phyloP scores from a whole-genome alignment of 2,113 vertebrate species.

The Indicator maculatus region DNA sequence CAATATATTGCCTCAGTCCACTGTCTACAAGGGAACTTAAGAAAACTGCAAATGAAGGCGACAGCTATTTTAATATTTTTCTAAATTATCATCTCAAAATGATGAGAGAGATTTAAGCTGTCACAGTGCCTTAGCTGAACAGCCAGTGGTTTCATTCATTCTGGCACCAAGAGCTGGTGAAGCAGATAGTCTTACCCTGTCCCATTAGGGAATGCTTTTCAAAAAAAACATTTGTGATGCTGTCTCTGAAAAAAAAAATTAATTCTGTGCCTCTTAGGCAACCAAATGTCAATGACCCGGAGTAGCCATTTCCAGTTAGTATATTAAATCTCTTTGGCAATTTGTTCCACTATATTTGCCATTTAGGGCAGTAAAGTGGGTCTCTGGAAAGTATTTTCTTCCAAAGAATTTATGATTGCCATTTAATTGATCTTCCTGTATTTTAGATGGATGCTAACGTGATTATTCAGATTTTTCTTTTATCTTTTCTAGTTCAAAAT shows the following conservation, averaged over 20 bases:
- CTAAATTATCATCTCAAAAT: not conserved
- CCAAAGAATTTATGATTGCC: not conserved
- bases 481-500: not conserved
- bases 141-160: not conserved
- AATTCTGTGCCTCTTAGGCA: conserved; percentile 5
- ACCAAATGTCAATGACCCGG: not conserved
- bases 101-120: not conserved
- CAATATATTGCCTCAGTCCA: not conserved
- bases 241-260: conserved; percentile 18
- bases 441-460: not conserved
- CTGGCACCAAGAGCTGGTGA: not conserved
- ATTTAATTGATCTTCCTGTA: not conserved
- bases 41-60: not conserved
- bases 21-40: not conserved
- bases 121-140: not conserved
- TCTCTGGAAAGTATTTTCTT: not conserved
- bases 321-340: conserved; percentile 48
- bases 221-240: not conserved
- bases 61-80: not conserved
- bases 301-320: conserved; percentile 45
- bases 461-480: not conserved
- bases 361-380: conserved; percentile 33
- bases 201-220: not conserved
- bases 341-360: conserved; percentile 50
- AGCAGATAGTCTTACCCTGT: not conserved